Base-by-base conservation (phyloP, 2,797 vertebrate species). In the Enteromius anoplus region DNA sequence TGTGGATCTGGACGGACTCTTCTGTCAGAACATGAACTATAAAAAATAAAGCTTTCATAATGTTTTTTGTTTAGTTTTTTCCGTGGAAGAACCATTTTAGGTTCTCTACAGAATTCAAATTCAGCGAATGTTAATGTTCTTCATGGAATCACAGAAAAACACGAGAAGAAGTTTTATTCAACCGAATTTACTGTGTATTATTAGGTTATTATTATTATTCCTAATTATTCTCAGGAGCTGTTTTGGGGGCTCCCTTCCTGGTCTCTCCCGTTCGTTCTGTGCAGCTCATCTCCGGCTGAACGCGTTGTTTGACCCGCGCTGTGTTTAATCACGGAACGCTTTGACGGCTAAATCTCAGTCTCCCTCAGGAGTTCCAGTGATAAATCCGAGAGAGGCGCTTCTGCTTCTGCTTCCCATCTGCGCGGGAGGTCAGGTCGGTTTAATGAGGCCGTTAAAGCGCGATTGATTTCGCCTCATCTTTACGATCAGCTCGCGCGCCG, bases 401-500 rank as follows among this genome's bases (percentile, higher is more conserved):
- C 29, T 26, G 29, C 37, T 29, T 45, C 65, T 58, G 42, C 51
- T 69, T 2, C 70, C 58, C 40, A 15, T 83, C 40, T 69, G 64
- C 53, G n/a, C 65, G 66, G 32, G 69, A n/a, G 77, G 34, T 68
- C 51, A 73, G 32, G 10, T 42, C 55, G 17, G 45, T 71, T 80
- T 75, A 78, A 84, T 42, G 66, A 72, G 40, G 40, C 70, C 60
- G 83, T 75, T 75, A 80, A 75, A 80, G 29, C 79, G 72, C 82
- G 72, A 75, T 85, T 84, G 77, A 85, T 85, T 81, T 49, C 64
- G 62, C 32, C 72, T 80, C 70, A 83, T 82, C 76, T 78, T 82
- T 45, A 83, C 80, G 97, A 98, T 98, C 96, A 97, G 96, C 96
- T 95, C 95, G 97, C 94, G 90, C 88, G 90, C 94, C 92, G 94